Conservation (phyloP, 2,797 vertebrate species). For the Phyllotis vaccarum region DNA sequence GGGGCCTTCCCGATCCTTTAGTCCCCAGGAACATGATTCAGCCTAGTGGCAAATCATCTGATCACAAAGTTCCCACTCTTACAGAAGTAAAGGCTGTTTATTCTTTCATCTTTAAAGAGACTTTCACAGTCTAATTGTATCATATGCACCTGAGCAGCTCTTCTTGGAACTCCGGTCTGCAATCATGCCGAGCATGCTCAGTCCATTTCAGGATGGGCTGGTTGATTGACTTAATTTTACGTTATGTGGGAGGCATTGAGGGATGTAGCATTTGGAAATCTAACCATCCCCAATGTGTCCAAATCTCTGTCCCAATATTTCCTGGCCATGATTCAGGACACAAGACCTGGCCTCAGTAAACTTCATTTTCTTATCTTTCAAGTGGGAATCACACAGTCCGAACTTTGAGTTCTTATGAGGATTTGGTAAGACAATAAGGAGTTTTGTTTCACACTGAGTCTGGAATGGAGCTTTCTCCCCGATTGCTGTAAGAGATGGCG, state of each 20-base stretch:
- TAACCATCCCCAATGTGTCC: background rate
- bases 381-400: background rate
- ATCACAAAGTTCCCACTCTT: constrained; percentile 4
- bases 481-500: no score
- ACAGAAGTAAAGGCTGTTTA: constrained; percentile 14
- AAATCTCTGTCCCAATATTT: background rate
- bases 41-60: background rate
- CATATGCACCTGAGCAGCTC: background rate
- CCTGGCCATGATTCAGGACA: background rate
- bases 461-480: background rate
- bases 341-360: background rate
- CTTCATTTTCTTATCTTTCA: constrained; percentile 4
- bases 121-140: constrained; percentile 54
- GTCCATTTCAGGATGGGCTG: background rate
- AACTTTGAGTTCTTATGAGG: background rate
- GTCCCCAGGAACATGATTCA: background rate
- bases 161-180: background rate
- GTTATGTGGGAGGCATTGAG: background rate
- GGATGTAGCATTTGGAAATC: background rate
- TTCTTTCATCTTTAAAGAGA: constrained; percentile 35
- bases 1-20: background rate
- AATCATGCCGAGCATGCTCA: background rate
- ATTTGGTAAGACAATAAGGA: background rate
- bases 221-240: background rate
- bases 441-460: background rate